A percentile compares a stretch with the other conserved stretches of the same genome.
Evolutionary conservation across 2,113 vertebrate genomes (phyloP).

Genomic region (Caranx melampygus): DNA sequence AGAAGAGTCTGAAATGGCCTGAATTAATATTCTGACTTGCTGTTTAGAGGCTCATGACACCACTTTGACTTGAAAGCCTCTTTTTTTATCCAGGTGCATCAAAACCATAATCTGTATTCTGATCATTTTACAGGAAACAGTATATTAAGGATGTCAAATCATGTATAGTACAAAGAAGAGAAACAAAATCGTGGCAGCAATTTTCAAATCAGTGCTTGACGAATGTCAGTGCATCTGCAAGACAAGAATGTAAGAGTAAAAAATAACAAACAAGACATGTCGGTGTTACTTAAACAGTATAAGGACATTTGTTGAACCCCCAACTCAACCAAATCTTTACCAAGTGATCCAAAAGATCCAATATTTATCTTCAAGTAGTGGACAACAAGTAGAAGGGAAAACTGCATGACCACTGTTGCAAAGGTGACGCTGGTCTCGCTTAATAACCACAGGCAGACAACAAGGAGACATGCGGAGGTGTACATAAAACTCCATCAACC

Average conservation of each 20-base stretch:
- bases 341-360: conserved; percentile 13
- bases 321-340: neutral
- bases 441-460: conserved; percentile 51
- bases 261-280: neutral
- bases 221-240: neutral
- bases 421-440: conserved; percentile 14
- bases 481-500: conserved; percentile 82
- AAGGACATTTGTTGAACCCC: neutral
- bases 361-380: conserved; percentile 15
- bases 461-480: conserved; percentile 80
- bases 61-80: neutral
- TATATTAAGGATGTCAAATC: conserved; percentile 15
- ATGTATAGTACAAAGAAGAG: neutral
- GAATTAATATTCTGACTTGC: conserved; percentile 24
- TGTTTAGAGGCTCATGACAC: conserved; percentile 4
- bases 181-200: neutral
- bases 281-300: neutral
- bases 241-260: neutral
- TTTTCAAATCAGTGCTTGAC: neutral
- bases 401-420: conserved; percentile 35
- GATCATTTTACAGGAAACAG: conserved; percentile 25
- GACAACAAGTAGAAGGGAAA: neutral
- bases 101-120: conserved; percentile 13
- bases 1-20: conserved; percentile 25
- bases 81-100: conserved; percentile 5